Percentiles rank a stretch among this genome's conserved stretches.
Conservation (phyloP, 2,797 vertebrate species). For the Bradypodion pumilum region DNA sequence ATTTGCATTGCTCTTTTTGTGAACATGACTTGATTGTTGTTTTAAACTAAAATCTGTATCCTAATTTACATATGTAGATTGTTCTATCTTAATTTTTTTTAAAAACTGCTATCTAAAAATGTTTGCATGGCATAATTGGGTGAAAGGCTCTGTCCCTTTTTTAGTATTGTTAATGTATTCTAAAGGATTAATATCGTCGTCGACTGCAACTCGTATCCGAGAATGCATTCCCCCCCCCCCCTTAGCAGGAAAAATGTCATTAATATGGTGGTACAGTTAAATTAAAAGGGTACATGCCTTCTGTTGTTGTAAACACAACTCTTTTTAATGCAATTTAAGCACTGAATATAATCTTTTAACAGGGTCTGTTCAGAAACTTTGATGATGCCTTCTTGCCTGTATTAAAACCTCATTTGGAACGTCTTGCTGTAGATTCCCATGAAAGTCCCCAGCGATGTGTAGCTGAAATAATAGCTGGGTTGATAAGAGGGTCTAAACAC, state of each 20-base stretch:
- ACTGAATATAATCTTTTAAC: slow-evolving; percentile 11
- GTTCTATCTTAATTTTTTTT: neutral
- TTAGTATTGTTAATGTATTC: neutral
- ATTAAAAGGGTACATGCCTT: neutral
- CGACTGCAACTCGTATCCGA: no score
- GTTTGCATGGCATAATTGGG: neutral
- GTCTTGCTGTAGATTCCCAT: slow-evolving; percentile 88
- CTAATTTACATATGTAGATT: neutral
- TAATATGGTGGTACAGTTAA: no score
- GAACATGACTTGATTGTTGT: neutral
- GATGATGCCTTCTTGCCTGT: slow-evolving; percentile 88
- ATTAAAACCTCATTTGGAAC: slow-evolving; percentile 90
- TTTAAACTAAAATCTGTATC: neutral
- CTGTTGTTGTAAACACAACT: neutral
- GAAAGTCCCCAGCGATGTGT: slow-evolving; percentile 96
- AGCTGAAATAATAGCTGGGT: slow-evolving; percentile 94
- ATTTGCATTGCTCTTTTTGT: neutral
- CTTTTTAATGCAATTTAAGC: neutral
- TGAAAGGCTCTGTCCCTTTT: neutral
- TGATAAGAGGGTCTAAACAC: slow-evolving; percentile 95
- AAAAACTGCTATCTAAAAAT: neutral
- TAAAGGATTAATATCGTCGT: neutral
- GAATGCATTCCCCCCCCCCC: no score
- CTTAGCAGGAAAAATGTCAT: no score
- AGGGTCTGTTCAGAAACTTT: slow-evolving; percentile 97